Conservation (phyloP, 92 coral and sea anemone species). For the Phenganax stokvisi region DNA sequence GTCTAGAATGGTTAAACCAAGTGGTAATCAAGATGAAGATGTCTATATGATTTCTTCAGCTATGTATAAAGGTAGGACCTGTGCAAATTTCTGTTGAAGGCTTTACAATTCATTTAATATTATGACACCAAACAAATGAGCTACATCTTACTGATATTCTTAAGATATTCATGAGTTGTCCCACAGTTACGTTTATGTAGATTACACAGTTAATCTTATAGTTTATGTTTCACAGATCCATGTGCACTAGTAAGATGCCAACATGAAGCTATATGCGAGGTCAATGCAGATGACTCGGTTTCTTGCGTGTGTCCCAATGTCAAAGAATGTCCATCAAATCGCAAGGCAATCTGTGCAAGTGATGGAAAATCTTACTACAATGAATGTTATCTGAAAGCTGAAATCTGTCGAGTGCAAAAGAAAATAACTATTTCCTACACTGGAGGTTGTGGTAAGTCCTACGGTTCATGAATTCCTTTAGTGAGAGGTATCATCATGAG, state of each 20-base stretch:
- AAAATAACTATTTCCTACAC: constrained; percentile 12
- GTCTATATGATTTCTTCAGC: constrained; percentile 13
- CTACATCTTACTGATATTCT: too few species aligned
- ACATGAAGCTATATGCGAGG: constrained; percentile 27
- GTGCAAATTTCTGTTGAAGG: background rate
- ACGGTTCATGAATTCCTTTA: background rate
- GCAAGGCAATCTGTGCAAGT: constrained; percentile 16
- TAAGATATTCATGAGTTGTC: background rate
- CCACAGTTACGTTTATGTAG: background rate
- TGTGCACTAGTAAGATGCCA: constrained; percentile 16
- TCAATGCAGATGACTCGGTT: constrained; percentile 18
- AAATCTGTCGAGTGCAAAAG: constrained; percentile 23
- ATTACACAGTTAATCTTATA: background rate
- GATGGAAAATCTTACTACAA: constrained; percentile 37
- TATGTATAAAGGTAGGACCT: constrained; percentile 24
- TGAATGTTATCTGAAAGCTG: constrained; percentile 30
- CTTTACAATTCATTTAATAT: too few species aligned
- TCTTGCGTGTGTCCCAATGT: constrained; percentile 24
- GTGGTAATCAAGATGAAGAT: constrained; percentile 8
- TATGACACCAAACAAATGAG: too few species aligned
- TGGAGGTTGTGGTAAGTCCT: constrained; percentile 35
- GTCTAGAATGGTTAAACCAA: background rate
- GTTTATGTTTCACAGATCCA: constrained; percentile 8
- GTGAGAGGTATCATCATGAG: too few species aligned
- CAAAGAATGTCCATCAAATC: constrained; percentile 11